Conservation (phyloP, 2,797 vertebrate genomes). For the Tadarida brasiliensis region DNA sequence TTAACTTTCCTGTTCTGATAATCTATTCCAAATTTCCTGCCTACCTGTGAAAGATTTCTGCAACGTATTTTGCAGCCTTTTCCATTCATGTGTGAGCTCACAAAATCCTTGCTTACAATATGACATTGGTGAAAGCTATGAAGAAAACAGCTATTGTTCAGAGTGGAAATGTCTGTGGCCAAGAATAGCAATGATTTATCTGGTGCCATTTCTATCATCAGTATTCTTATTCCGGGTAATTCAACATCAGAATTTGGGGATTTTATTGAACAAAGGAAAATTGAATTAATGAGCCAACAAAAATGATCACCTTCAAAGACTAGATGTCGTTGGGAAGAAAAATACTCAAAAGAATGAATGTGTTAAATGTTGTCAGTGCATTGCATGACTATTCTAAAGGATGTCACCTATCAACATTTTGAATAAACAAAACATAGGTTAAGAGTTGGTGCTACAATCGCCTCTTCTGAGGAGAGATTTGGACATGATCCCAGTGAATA, state of each 20-base stretch:
- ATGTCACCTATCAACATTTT: constrained; percentile 70
- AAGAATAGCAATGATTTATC: constrained; percentile 84
- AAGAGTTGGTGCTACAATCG: background rate
- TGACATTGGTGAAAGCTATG: constrained; percentile 78
- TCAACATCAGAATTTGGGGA: background rate
- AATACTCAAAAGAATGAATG: constrained; percentile 59
- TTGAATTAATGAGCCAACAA: constrained; percentile 74
- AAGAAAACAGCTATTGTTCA: constrained; percentile 86
- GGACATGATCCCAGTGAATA: constrained; percentile 45
- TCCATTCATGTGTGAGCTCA: constrained; percentile 71
- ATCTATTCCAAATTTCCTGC: constrained; percentile 76
- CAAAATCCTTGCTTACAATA: constrained; percentile 81
- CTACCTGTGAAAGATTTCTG: constrained; percentile 80
- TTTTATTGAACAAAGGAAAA: constrained; percentile 75
- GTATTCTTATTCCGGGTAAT: constrained; percentile 73
- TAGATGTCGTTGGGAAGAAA: constrained; percentile 31
- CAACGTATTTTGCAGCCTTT: constrained; percentile 73
- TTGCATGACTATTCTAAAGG: constrained; percentile 63
- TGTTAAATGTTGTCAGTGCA: constrained; percentile 41
- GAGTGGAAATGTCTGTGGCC: constrained; percentile 82
- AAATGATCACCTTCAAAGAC: constrained; percentile 56
- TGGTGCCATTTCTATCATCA: constrained; percentile 82
- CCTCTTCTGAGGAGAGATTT: constrained; percentile 53
- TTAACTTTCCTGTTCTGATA: constrained; percentile 75
- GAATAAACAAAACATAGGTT: constrained; percentile 66